phyloP scores from a whole-genome alignment of 2,113 vertebrate species.

The Litocranius walleri region DNA sequence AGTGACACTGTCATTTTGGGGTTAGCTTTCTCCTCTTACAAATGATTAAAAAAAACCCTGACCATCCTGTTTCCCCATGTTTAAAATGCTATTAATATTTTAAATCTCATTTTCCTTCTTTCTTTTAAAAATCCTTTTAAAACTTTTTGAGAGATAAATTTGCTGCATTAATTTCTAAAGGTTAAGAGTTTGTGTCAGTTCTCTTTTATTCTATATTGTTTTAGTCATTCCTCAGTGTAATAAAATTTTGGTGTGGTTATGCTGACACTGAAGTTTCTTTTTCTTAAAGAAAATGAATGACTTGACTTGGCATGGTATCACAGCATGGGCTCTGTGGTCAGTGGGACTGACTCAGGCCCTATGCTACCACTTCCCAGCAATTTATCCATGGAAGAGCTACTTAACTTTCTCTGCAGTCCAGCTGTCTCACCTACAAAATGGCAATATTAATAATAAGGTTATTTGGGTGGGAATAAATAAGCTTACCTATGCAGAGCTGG shows the following conservation, averaged over 20 bases:
- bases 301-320: background rate
- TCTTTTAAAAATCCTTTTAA: background rate
- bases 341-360: background rate
- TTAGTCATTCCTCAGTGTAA: background rate
- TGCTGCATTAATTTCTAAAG: slow-evolving; percentile 39
- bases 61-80: slow-evolving; percentile 14
- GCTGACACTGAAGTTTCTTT: slow-evolving; percentile 5
- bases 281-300: slow-evolving; percentile 12
- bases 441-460: background rate
- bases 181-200: slow-evolving; percentile 15
- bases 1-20: background rate
- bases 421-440: background rate
- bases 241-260: slow-evolving; percentile 24
- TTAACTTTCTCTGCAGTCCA: background rate
- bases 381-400: background rate
- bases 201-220: slow-evolving; percentile 33
- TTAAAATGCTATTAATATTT: slow-evolving; percentile 53
- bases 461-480: background rate
- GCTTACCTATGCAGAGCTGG: background rate
- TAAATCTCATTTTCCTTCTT: slow-evolving; percentile 40
- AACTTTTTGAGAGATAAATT: slow-evolving; percentile 39
- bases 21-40: slow-evolving; percentile 1
- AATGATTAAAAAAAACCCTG: background rate
- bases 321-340: background rate
- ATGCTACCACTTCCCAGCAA: background rate